Percentiles rank a stretch among this genome's conserved stretches.
Evolutionary conservation across 2,113 vertebrate species (phyloP).

Genomic region (Pelodiscus sinensis): DNA sequence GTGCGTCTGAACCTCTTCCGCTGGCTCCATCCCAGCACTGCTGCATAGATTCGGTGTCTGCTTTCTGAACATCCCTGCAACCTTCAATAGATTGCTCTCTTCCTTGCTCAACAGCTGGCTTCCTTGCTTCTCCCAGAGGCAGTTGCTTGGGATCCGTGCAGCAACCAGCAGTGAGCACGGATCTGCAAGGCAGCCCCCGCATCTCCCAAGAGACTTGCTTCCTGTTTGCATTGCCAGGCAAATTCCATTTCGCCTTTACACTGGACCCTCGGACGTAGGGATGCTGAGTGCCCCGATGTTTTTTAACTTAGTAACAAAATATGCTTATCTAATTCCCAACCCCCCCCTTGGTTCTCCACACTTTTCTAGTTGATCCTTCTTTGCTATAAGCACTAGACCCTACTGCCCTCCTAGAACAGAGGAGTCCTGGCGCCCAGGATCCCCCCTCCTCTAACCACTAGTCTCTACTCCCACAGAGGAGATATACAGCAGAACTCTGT

Average conservation of each 20-base stretch:
- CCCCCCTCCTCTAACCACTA: background rate
- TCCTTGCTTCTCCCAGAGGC: background rate
- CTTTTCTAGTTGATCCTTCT: background rate
- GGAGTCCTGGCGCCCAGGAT: too few species aligned
- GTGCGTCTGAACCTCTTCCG: background rate
- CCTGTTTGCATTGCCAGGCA: background rate
- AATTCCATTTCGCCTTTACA: background rate
- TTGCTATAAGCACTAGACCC: too few species aligned
- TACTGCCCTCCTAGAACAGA: too few species aligned
- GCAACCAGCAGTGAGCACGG: background rate
- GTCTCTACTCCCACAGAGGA: background rate
- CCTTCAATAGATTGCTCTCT: background rate
- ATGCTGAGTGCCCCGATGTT: background rate
- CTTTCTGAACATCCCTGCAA: background rate
- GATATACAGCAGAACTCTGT: too few species aligned
- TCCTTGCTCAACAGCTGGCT: background rate
- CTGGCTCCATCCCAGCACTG: background rate
- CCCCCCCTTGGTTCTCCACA: background rate
- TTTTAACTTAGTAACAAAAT: background rate
- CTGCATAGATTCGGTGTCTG: background rate
- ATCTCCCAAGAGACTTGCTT: background rate
- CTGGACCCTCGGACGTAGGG: background rate
- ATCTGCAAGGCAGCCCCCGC: background rate
- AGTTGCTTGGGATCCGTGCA: background rate
- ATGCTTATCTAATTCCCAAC: background rate